These are phyloP conservation scores for Clamator glandarius DNA, from an alignment of 2,797 vertebrate genomes.

Conservation along the genomic window DNA sequence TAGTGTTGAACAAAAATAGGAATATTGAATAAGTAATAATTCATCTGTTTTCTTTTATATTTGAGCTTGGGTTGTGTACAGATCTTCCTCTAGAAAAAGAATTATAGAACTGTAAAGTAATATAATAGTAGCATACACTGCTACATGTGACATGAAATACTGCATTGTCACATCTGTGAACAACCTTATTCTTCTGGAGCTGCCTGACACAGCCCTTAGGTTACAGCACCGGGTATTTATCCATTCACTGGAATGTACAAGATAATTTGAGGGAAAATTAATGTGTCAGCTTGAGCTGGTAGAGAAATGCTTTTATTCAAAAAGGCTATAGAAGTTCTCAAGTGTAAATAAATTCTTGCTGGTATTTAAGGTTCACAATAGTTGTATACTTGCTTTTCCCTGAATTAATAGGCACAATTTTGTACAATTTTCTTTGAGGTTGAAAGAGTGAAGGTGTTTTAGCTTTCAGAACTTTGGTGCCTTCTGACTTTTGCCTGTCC, in stretches of 20 bases:
- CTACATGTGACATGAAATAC: not conserved
- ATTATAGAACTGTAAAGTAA: not conserved
- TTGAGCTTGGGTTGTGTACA: not conserved
- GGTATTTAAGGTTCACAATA: not conserved
- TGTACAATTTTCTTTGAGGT: constrained; percentile 15
- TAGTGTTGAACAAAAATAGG: not conserved
- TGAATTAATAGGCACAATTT: constrained; percentile 46
- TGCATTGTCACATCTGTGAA: not conserved
- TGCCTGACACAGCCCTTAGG: not conserved
- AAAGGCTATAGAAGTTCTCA: not conserved
- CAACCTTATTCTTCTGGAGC: not conserved
- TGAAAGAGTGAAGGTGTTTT: constrained; percentile 9
- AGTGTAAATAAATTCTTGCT: not conserved
- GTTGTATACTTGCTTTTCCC: not conserved
- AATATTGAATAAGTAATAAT: not conserved
- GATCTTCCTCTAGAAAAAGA: not conserved
- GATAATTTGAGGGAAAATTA: constrained; percentile 35
- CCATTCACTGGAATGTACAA: not conserved
- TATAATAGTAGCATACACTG: not conserved
- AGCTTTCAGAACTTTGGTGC: not conserved
- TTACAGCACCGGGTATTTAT: not conserved
- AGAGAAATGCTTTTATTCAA: not conserved
- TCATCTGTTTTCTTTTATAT: not conserved
- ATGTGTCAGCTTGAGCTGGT: not conserved
- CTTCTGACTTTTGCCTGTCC: not conserved